Evolutionary conservation across 2,888 invertebrate genomes (phyloP).

Genomic region (Tethea ocularis): DNA sequence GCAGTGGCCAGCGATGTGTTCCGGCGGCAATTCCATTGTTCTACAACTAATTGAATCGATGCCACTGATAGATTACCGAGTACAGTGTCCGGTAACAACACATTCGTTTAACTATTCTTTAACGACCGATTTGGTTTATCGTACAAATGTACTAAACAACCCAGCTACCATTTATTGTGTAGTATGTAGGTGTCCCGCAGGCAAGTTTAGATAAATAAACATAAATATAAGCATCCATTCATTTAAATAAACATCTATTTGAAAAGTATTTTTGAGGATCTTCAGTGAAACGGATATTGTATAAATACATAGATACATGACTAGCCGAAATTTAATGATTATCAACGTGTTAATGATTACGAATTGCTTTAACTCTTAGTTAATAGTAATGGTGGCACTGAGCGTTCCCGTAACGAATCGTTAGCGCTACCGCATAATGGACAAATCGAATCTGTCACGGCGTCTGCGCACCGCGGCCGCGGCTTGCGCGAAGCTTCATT

Average conservation of each 20-base stretch:
- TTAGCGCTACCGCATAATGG: conserved; percentile 61
- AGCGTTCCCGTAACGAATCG: conserved; percentile 54
- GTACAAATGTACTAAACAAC: background rate
- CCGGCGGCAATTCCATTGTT: conserved; percentile 67
- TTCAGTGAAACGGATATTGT: too few species aligned
- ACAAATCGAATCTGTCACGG: conserved; percentile 71
- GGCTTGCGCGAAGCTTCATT: conserved; percentile 16
- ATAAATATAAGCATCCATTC: too few species aligned
- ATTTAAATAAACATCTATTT: too few species aligned
- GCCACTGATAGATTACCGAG: conserved; percentile 71
- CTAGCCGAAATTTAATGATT: too few species aligned
- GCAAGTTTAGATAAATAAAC: too few species aligned
- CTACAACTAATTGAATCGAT: conserved; percentile 78
- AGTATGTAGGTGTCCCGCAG: too few species aligned
- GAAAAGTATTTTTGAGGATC: too few species aligned
- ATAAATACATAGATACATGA: too few species aligned
- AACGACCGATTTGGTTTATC: background rate
- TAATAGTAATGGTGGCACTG: conserved; percentile 17
- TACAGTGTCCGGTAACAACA: conserved; percentile 11
- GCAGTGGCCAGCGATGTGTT: conserved; percentile 28
- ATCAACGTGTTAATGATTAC: background rate
- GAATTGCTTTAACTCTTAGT: background rate
- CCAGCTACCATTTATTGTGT: too few species aligned
- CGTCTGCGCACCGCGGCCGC: conserved; percentile 37
- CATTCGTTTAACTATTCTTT: background rate